A percentile compares a stretch with the other conserved stretches of the same genome.
Conservation (phyloP, 1,140 invertebrate species). For the Psix sp. region DNA sequence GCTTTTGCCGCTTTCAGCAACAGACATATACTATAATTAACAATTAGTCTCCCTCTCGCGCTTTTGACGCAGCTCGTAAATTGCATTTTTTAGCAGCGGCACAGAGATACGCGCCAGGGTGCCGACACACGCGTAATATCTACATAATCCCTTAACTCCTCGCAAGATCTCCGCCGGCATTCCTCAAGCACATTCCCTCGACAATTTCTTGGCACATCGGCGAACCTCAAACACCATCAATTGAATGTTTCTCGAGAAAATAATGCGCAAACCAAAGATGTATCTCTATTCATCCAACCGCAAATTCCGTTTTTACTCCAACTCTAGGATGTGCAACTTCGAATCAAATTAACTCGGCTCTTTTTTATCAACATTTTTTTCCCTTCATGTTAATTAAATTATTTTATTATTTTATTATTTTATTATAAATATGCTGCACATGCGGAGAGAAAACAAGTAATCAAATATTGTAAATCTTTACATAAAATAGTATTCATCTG, state of each 20-base stretch:
- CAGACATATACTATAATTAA: constrained; percentile 56
- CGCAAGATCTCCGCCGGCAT: constrained; percentile 15
- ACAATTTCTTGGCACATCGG: constrained; percentile 24
- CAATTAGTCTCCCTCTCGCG: constrained; percentile 51
- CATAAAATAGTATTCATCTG: too few species aligned
- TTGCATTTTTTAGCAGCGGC: constrained; percentile 34
- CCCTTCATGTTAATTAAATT: too few species aligned
- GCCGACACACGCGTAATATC: constrained; percentile 15
- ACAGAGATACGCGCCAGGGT: constrained; percentile 16
- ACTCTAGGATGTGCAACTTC: too few species aligned
- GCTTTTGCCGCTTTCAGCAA: constrained; percentile 52
- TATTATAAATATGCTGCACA: too few species aligned
- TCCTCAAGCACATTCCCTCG: constrained; percentile 15
- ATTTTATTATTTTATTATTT: too few species aligned
- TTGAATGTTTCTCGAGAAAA: constrained; percentile 24
- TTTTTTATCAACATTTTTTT: too few species aligned
- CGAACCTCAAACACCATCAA: constrained; percentile 24
- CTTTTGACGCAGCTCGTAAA: constrained; percentile 39
- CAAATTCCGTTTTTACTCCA: too few species aligned
- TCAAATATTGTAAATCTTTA: too few species aligned
- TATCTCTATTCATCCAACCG: too few species aligned
- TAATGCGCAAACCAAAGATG: too few species aligned
- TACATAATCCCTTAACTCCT: constrained; percentile 21
- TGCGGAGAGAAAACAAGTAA: too few species aligned
- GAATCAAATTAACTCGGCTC: too few species aligned